Evolutionary conservation across 2,797 vertebrate species (phyloP).

Genomic region (Monodelphis domestica): DNA sequence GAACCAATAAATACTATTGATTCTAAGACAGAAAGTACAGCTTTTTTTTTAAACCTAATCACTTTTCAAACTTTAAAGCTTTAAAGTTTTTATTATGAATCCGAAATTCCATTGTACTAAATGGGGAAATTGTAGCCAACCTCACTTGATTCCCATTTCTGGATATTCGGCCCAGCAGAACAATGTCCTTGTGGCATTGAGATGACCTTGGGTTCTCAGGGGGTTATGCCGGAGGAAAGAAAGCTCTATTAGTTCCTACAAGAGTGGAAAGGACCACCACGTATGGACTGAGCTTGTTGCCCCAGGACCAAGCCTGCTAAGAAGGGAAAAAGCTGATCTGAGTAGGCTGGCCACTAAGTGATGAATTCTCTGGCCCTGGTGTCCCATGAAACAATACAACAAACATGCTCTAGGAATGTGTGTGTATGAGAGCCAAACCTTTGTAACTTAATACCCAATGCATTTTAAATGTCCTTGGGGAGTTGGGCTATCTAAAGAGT

Average conservation of each 20-base stretch:
- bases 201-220: not conserved
- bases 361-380: not conserved
- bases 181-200: not conserved
- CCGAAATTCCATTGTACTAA: not conserved
- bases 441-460: not conserved
- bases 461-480: not conserved
- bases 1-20: too few relatives aligned
- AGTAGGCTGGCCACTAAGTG: not conserved
- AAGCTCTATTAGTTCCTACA: not conserved
- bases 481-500: not conserved
- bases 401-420: not conserved
- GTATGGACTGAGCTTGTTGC: not conserved
- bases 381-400: slow-evolving; percentile 3
- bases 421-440: not conserved
- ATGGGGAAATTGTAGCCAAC: not conserved
- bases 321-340: not conserved
- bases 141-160: not conserved
- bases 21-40: too few relatives aligned
- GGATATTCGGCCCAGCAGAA: not conserved
- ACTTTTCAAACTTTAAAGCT: not conserved
- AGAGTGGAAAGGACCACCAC: not conserved
- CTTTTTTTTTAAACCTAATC: too few relatives aligned
- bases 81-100: not conserved
- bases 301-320: not conserved
- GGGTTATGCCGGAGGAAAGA: not conserved